Base-by-base conservation (phyloP, 2,797 vertebrate genomes). In the Scarus forsteni region DNA sequence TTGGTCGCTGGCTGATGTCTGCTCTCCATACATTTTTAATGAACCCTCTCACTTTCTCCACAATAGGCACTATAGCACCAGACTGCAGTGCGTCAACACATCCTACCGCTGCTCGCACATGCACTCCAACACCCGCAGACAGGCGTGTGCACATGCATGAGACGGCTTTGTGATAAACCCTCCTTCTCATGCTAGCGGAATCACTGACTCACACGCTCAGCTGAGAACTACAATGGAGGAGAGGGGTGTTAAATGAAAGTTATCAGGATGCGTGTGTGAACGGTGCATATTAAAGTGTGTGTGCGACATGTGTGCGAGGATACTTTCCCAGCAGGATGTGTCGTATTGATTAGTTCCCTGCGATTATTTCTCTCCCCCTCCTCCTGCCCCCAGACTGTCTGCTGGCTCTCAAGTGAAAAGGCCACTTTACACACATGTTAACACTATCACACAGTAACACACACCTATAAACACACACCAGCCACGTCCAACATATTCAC, bases 11-110 rank as follows among this genome's bases (percentile, higher is more conserved):
- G 81, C 80, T 87, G 64, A 86, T 86, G 83, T 80, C 84, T 85
- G 68, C 50, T 65, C 80, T 71, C 86, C 92, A 94, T 97, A 86
- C 94, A 97, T 95, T 94, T 96, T 97, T 96, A 94, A 96, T 96
- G 92, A 85, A 82, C 74, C 86, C 90, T 94, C 91, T 93, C 90
- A 82, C 88, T 93, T 94, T 93, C 92, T 90, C 90, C 90, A 89
- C 92, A 88, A 88, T 82, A 70, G 91, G 89, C 90, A 86, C 86
- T 92, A 92, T 92, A 89, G 87, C 56, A 52, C 73, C 36, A 73
- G 90, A 91, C 91, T 91, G 90, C 90, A 93, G 85, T 92, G 89
- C 84, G 74, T 89, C 89, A 89, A 92, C 89, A 93, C 86, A 86
- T 86, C 73, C 86, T 46, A 48, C 78, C 73, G 81, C 70, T 53